Evolutionary conservation across 2,113 vertebrate genomes (phyloP).

Genomic region (Rhodinocichla rosea): DNA sequence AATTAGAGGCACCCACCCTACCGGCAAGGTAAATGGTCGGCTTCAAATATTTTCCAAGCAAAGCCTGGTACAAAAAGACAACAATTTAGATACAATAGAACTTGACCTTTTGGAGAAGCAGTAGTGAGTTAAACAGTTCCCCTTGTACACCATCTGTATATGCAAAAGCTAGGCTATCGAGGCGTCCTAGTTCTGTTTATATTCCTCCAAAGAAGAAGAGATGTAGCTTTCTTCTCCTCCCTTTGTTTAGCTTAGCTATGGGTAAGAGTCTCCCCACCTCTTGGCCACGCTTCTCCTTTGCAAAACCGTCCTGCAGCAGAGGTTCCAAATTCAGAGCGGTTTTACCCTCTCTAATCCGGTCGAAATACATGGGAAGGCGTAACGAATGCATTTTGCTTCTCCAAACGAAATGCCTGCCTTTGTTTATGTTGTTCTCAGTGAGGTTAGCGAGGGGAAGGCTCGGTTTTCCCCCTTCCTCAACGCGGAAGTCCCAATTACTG

Average conservation of each 20-base stretch:
- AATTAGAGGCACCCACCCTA: background rate
- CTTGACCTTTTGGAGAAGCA: constrained; percentile 64
- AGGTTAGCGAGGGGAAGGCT: constrained; percentile 47
- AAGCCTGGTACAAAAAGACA: background rate
- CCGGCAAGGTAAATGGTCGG: background rate
- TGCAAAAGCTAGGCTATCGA: constrained; percentile 55
- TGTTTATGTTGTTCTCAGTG: constrained; percentile 55
- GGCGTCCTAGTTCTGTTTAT: constrained; percentile 71
- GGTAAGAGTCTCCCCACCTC: constrained; percentile 14
- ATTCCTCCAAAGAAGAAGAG: constrained; percentile 58
- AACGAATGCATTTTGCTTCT: constrained; percentile 65
- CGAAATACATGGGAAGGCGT: constrained; percentile 51
- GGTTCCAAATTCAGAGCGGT: constrained; percentile 26
- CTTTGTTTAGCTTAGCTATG: constrained; percentile 41
- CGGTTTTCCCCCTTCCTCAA: constrained; percentile 40
- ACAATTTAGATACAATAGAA: constrained; percentile 39
- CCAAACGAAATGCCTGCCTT: constrained; percentile 61
- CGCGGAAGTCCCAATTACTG: constrained; percentile 53
- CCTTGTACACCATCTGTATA: constrained; percentile 64
- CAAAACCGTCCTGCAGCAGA: constrained; percentile 12
- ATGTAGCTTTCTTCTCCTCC: background rate
- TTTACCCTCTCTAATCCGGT: constrained; percentile 49
- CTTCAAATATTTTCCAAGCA: background rate
- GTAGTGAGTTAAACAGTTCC: constrained; percentile 51
- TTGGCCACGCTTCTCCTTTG: constrained; percentile 16